phyloP scores from a whole-genome alignment of 2,888 invertebrate species.

The Cephus spinipes region DNA sequence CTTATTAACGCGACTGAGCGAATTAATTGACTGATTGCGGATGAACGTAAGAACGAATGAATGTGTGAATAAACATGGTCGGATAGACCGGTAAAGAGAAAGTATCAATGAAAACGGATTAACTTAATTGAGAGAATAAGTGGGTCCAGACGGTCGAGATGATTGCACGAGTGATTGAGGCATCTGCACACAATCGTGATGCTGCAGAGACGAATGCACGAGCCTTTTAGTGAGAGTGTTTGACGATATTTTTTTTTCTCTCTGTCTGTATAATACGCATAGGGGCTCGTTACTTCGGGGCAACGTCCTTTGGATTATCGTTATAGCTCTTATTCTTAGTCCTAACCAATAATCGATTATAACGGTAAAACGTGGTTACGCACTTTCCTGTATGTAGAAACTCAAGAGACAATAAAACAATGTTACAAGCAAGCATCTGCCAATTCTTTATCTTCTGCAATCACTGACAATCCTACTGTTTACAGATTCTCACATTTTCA shows the following conservation, averaged over 20 bases:
- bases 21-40: background rate
- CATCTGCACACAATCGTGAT: background rate
- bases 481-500: background rate
- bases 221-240: background rate
- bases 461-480: background rate
- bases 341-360: slow-evolving; percentile 39
- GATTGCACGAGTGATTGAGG: slow-evolving; percentile 5
- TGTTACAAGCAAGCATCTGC: slow-evolving; percentile 28
- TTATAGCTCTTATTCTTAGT: slow-evolving; percentile 6
- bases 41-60: background rate
- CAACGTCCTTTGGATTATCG: slow-evolving; percentile 4
- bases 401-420: slow-evolving; percentile 49
- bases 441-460: background rate
- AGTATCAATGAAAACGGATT: background rate
- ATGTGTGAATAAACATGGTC: background rate
- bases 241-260: background rate
- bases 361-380: slow-evolving; percentile 42
- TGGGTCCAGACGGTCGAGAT: background rate
- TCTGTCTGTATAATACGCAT: background rate
- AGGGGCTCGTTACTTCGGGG: background rate
- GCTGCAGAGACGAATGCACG: background rate
- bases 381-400: slow-evolving; percentile 47
- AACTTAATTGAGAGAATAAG: background rate
- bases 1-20: background rate
- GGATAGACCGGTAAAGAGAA: background rate